Base-by-base conservation (phyloP, 2,888 invertebrate genomes). In the Polydrusus tereticollis region DNA sequence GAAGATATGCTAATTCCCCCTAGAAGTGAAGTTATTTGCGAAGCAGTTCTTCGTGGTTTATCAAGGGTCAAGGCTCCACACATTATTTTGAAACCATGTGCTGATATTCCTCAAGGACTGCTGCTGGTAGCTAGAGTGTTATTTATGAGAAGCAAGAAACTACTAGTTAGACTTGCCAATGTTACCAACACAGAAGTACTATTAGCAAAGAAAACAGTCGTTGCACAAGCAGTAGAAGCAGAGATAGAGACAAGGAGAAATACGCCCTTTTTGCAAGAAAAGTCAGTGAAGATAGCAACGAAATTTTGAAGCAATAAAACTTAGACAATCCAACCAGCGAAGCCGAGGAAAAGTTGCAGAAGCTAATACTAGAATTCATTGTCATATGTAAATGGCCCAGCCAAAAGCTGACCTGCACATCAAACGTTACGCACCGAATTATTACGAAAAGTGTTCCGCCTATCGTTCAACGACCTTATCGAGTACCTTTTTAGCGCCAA, bases 401-500 rank as follows among this genome's bases (percentile, higher is more conserved):
- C 7, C 26, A 26, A 26, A 26, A 26, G n/a, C 58, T 33, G 1
- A 58, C 50, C 14, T 47, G 47, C 12, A 64, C 64, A 7, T n/a
- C 64, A 14, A 26, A 47, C 16, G 16, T 64, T 2, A 64, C n/a
- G 1, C 64, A 64, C 50, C 2, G 33, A 26, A 29, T 64, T 64
- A 23, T 64, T n/a, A 64, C 45, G 3, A 50, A 64, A 47, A 2
- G 50, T 29, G 33, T 64, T 10, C 64, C 50, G 8, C 64, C 50
- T 8, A 64, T 64, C n/a, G 21, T 5, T 8, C 50, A 47, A 12
- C n/a, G 64, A 47, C 64, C 55, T 12, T 67, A 67, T 43, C 8
- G 63, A 47, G 62, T 62, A 20, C 62, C 64, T n/a, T 64, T 23
- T 36, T 52, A 64, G 8, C 3, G 52, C 4, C 52, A 64, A 52